Evolutionary conservation across 2,113 vertebrate species (phyloP).

Genomic region (Loxodonta africana): DNA sequence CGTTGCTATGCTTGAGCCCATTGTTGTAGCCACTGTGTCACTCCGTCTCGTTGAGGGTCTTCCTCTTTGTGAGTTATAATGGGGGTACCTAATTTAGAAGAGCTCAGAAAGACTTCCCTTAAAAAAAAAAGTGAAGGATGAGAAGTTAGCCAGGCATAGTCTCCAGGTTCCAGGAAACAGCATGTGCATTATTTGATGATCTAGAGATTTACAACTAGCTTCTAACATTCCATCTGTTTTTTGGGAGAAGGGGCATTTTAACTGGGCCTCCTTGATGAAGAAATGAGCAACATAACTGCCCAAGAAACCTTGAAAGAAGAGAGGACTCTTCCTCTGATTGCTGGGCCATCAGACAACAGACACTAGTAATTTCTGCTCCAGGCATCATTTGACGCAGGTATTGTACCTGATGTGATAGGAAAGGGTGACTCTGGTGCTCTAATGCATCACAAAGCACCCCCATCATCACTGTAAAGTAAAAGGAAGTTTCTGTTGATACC

Average conservation of each 20-base stretch:
- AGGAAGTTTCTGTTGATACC: background rate
- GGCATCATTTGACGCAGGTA: background rate
- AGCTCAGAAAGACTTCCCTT: background rate
- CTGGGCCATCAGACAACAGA: background rate
- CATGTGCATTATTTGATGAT: background rate
- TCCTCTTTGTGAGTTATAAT: background rate
- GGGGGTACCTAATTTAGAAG: background rate
- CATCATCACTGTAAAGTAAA: background rate
- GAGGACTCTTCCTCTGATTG: background rate
- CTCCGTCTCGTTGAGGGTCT: too few relatives aligned
- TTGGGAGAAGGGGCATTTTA: background rate
- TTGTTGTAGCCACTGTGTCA: too few relatives aligned
- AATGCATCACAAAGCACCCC: background rate
- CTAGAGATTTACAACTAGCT: background rate
- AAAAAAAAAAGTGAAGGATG: background rate
- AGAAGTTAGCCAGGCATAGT: background rate
- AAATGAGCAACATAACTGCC: background rate
- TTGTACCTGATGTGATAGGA: background rate
- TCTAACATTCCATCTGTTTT: background rate
- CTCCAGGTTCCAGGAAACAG: background rate
- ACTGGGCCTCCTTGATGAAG: background rate
- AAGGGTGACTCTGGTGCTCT: background rate
- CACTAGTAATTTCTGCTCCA: background rate
- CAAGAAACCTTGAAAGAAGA: background rate
- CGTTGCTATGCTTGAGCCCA: too few relatives aligned